phyloP scores from a whole-genome alignment of 2,888 invertebrate species.

The Lepidochrysops patricia region DNA sequence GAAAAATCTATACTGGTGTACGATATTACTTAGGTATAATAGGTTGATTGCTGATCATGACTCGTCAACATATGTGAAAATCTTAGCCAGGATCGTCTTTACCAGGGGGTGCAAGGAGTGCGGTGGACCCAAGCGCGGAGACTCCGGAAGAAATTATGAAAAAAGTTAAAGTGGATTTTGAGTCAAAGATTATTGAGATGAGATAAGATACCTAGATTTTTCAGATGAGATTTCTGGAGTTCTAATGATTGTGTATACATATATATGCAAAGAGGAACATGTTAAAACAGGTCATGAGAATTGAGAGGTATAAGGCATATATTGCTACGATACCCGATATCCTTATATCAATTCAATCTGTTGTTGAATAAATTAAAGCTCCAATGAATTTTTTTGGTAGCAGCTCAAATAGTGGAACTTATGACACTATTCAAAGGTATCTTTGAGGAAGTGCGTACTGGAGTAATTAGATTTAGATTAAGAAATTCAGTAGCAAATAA shows the following conservation, averaged over 20 bases:
- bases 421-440: conserved; percentile 16
- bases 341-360: conserved; percentile 12
- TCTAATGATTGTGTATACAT: conserved; percentile 20
- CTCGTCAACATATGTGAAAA: too few relatives aligned
- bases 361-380: conserved; percentile 16
- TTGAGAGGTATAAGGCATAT: conserved; percentile 12
- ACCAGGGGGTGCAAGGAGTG: too few relatives aligned
- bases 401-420: conserved; percentile 5
- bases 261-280: conserved; percentile 21
- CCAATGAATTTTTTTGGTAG: not conserved
- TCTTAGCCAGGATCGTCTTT: too few relatives aligned
- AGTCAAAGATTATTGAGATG: conserved; percentile 7
- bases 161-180: not conserved
- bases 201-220: too few relatives aligned
- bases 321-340: conserved; percentile 14
- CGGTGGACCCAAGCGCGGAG: too few relatives aligned
- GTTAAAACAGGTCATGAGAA: conserved; percentile 17
- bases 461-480: conserved; percentile 23
- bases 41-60: too few relatives aligned
- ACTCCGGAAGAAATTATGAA: too few relatives aligned
- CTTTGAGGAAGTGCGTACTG: conserved; percentile 26
- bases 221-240: conserved; percentile 20
- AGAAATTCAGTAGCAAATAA: conserved; percentile 18
- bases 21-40: too few relatives aligned
- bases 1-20: too few relatives aligned